Conservation (phyloP, 1,140 invertebrate species). For the Druon quercuslanigerum region DNA sequence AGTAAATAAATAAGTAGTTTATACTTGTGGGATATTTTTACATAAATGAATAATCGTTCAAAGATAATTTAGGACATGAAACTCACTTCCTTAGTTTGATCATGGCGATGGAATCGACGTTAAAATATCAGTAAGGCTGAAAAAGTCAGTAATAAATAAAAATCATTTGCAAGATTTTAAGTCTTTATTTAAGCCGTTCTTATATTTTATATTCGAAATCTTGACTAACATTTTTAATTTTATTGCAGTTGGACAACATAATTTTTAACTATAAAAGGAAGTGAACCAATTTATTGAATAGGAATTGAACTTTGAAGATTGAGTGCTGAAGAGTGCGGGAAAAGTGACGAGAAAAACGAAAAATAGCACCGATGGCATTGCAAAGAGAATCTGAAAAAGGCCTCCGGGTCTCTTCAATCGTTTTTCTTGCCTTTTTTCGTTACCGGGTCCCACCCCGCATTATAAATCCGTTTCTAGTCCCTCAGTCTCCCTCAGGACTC, state of each 20-base stretch:
- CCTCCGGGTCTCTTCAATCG: constrained; percentile 29
- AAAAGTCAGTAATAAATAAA: too few relatives aligned
- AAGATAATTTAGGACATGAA: too few relatives aligned
- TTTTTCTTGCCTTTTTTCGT: constrained; percentile 16
- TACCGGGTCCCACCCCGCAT: not conserved
- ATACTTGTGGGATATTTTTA: too few relatives aligned
- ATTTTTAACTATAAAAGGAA: not conserved
- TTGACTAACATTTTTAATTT: too few relatives aligned
- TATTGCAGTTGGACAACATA: not conserved
- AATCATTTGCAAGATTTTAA: too few relatives aligned
- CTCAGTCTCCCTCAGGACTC: constrained; percentile 3
- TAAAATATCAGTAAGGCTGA: too few relatives aligned
- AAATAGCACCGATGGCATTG: constrained; percentile 42
- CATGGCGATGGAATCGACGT: too few relatives aligned
- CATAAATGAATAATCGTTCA: too few relatives aligned
- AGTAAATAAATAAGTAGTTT: too few relatives aligned
- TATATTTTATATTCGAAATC: too few relatives aligned
- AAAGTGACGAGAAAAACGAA: constrained; percentile 33
- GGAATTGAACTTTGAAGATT: not conserved
- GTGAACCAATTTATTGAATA: not conserved
- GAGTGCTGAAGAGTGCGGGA: not conserved
- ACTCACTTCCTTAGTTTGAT: too few relatives aligned
- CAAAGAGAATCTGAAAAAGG: constrained; percentile 52
- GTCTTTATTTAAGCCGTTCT: too few relatives aligned
- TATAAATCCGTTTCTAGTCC: constrained; percentile 24